These are phyloP conservation scores for Drosophila hydei DNA, from an alignment of 1,140 invertebrate species.

Conservation along the genomic window DNA sequence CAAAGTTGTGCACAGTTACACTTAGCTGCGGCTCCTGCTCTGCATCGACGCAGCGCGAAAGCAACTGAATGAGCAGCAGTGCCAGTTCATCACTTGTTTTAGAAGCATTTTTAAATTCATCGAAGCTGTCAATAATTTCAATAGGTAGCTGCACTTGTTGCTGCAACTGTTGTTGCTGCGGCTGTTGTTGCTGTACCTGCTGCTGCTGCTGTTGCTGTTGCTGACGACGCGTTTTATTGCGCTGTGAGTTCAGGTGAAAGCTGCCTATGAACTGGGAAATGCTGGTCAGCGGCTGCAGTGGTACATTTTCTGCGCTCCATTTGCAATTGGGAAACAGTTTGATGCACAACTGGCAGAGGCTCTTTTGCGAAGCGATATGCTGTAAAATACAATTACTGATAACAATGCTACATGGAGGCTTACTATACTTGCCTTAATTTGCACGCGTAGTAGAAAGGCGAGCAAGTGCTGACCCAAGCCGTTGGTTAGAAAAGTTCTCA, in stretches of 20 bases:
- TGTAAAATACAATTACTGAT: conserved; percentile 21
- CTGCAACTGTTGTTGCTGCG: conserved; percentile 15
- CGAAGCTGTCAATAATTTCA: conserved; percentile 28
- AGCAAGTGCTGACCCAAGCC: conserved; percentile 76
- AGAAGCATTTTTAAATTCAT: conserved; percentile 43
- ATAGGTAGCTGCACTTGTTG: conserved; percentile 20
- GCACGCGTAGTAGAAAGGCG: conserved; percentile 67
- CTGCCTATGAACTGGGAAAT: conserved; percentile 60
- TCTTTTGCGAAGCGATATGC: conserved; percentile 80
- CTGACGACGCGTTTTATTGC: conserved; percentile 40
- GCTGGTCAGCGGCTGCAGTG: conserved; percentile 43
- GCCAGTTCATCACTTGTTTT: conserved; percentile 77
- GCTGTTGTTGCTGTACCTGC: conserved; percentile 13
- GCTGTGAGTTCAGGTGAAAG: conserved; percentile 62
- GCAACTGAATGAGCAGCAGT: conserved; percentile 64
- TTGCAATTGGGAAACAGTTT: conserved; percentile 79
- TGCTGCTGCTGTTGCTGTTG: conserved; percentile 36
- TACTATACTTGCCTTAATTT: conserved; percentile 63
- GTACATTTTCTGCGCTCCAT: conserved; percentile 56
- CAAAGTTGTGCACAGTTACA: conserved; percentile 73
- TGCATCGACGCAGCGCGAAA: conserved; percentile 67
- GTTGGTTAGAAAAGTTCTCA: conserved; percentile 74
- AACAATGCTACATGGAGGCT: neutral
- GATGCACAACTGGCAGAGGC: conserved; percentile 76
- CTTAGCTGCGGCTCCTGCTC: conserved; percentile 66